Evolutionary conservation across 2,113 vertebrate species (phyloP), one percentile per base, ranked within the genome.

Genomic region (Hypomesus transpacificus): DNA sequence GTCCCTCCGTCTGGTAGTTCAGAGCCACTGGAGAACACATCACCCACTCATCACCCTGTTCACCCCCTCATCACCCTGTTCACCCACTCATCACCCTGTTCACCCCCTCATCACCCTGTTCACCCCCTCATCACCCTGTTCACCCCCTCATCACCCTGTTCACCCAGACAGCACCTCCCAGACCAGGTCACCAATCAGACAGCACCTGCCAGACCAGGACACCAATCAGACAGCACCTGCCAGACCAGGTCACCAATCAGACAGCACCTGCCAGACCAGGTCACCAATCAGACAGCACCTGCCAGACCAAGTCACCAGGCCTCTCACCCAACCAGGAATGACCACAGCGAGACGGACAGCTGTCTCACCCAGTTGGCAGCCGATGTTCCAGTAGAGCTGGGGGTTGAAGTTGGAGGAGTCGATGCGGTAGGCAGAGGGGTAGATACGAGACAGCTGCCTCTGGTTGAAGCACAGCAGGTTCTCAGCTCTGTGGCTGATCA

Each of bases 361-460:
- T 1, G 22, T 67, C 86, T 65, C 72, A 99, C 97, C 97, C 69
- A 99, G 75, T 81, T 99, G 97, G 88, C 95, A 98, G 4, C 97
- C 97, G 68, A 94, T 90, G 0, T 96, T 99, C 97, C 97, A 99
- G 86, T 98, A 98, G 0, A 95, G 92, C 78, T 98, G 89, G 0
- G 97, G 97, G 87, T 98, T 98, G 86, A 98, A 98, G 85, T 99
- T 99, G 82, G 96, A 98, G 60, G 97, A 99, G 89, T 98, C 96
- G 0, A 99, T 98, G 39, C 97, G 92, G 70, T 98, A 98, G 69
- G 96, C 97, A 0, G 97, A 99, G 1, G 97, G 97, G 71, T 99
- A 99, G 85, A 99, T 94, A 77, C 97, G 90, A 1, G 94, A 97
- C 71, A 99, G 94, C 83, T 98, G 97, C 53, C 90, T 94, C 87